Conservation (phyloP, 2,888 invertebrate genomes). For the Epsilonema sp. region DNA sequence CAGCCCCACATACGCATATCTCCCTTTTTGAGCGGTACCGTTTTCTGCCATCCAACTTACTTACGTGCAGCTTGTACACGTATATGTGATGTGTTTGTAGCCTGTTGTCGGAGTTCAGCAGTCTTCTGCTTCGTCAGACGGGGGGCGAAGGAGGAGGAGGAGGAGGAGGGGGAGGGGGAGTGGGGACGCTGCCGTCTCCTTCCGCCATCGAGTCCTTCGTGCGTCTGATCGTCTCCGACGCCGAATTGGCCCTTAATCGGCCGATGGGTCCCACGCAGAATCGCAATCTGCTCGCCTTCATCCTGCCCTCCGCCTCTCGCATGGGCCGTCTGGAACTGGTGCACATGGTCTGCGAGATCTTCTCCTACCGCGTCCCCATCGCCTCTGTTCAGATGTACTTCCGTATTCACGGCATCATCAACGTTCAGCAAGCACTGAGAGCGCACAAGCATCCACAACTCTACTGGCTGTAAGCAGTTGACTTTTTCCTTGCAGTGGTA, state of each 20-base stretch:
- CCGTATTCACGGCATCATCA: background rate
- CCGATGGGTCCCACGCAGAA: no score
- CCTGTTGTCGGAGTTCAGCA: background rate
- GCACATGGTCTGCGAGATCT: background rate
- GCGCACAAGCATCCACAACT: background rate
- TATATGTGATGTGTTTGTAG: no score
- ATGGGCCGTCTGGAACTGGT: background rate
- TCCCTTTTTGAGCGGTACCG: background rate
- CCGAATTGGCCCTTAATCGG: no score
- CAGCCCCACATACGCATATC: background rate
- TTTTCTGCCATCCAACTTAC: no score
- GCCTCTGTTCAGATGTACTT: background rate
- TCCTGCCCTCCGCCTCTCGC: background rate
- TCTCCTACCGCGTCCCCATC: background rate
- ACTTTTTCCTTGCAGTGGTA: no score
- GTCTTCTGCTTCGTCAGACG: background rate
- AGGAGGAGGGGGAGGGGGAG: no score
- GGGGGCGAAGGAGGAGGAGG: no score
- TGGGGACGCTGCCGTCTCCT: conserved; percentile 1
- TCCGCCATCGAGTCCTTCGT: conserved; percentile 1
- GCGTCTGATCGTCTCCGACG: background rate
- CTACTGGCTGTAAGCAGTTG: no score
- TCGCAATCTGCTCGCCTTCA: background rate
- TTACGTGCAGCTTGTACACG: no score
- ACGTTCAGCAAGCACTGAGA: background rate